Evolutionary conservation across 2,797 vertebrate species (phyloP).

Genomic region (Chaunax sp.): DNA sequence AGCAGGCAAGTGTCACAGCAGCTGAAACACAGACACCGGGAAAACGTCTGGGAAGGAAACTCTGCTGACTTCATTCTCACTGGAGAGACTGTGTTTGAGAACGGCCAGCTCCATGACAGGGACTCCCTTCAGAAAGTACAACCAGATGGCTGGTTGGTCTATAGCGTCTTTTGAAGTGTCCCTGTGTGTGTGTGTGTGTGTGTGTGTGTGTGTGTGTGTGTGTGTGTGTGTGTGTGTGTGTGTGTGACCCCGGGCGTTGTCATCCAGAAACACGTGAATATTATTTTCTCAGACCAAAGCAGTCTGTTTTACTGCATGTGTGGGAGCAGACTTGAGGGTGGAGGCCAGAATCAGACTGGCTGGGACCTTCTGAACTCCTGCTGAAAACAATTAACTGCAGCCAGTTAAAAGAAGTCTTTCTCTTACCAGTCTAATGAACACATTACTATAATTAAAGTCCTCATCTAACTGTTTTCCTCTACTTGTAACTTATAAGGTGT

Average conservation of each 20-base stretch:
- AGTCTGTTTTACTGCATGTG: constrained; percentile 50
- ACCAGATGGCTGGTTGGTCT: constrained; percentile 69
- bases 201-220: constrained; percentile 1
- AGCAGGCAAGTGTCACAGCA: no score
- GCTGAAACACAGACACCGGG: not conserved
- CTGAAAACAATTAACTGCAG: constrained; percentile 36
- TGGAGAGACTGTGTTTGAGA: constrained; percentile 27
- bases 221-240: constrained; percentile 10
- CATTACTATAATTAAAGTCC: constrained; percentile 14
- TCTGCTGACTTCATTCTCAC: constrained; percentile 41
- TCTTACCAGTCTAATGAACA: constrained; percentile 34
- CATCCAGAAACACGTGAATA: constrained; percentile 49
- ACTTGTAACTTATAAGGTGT: constrained; percentile 3
- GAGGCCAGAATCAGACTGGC: constrained; percentile 35
- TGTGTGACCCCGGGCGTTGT: constrained; percentile 9
- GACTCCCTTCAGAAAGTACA: constrained; percentile 67
- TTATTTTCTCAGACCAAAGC: constrained; percentile 57
- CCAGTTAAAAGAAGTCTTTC: constrained; percentile 21
- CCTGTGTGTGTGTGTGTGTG: not conserved
- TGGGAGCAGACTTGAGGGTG: constrained; percentile 53
- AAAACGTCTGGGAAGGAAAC: constrained; percentile 45
- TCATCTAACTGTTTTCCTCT: constrained; percentile 15
- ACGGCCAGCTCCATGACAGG: constrained; percentile 38
- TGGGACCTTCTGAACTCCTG: constrained; percentile 32
- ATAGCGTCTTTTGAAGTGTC: constrained; percentile 45